Base-by-base conservation (phyloP, 2,888 invertebrate genomes). In the Drosophila seclusa region DNA sequence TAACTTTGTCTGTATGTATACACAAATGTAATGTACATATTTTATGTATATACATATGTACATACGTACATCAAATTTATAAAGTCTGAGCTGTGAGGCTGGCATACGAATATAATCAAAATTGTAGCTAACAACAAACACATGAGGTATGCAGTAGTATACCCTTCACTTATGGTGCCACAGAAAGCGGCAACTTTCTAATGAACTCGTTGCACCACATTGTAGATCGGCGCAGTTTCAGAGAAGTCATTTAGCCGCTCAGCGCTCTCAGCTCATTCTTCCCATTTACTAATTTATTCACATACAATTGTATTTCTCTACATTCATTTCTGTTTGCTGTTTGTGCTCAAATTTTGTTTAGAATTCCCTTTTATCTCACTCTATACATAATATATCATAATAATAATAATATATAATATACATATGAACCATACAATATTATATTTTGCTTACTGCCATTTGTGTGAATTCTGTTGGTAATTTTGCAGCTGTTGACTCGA, bases 121-220 rank as follows among this genome's bases (percentile, higher is more conserved):
- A 76, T 63, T 72, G 52, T 31, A 60, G 36, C 58, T 27, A 48
- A 24, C 66, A 65, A 42, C 52, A 48, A 40, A 57, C 38, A 55
- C 48, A 45, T 29, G 53, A 18, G 48, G 38, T 32, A 32, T 49
- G 55, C 45, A 48, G 31, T 38, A 53, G 36, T 21, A 32, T 50
- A 59, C 66, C 60, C 55, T 73, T 69, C 72, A 59, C 89, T 67
- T 66, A 66, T 38, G 53, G 53, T 60, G 77, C 66, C 77, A 66
- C 73, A 53, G 64, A 83, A 78, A 78, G 78, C 66, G 62, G 68
- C 79, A 78, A 74, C 87, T 89, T 89, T 89, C 84, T 82, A 84
- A 86, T 83, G 64, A 83, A 84, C 76, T 68, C 54, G 64, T 54
- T 72, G 65, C 76, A 62, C 60, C 58, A 10, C 10, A 72, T 53